Evolutionary conservation across 53 echinoderm and acorn worm species (phyloP), one percentile per base, ranked within the genome.

Genomic region (Astropecten irregularis): DNA sequence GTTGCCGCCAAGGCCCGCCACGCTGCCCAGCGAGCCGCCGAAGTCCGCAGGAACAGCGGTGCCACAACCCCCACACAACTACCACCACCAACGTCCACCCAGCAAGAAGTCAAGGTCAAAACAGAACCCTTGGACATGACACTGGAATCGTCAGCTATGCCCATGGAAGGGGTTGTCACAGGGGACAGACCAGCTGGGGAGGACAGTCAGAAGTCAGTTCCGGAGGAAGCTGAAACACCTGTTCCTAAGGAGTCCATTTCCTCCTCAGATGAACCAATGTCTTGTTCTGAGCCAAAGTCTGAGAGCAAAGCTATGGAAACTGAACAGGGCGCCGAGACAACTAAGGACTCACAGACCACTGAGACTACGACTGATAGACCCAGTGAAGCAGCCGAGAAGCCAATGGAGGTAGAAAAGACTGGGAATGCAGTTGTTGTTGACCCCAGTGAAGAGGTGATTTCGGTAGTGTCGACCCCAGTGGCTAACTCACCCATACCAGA

Each of bases 1-100:
- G 84, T 90, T 16, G 82, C 91, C 39, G 89, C 92, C 46, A 93
- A 93, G 59, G 88, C 88, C 26, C 69, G 84, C 46, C 79, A 79
- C n/a, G 79, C 79, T 36, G 86, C 86, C 26, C 86, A 85, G 52
- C 72, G 76, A 38, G 84, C 82, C 26, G 84, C 83, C 4, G 84
- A 40, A 27, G 84, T 49, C 22, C 71, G 83, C 56, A 83, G 88
- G 73, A 74, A 58, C 83, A 76, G 40, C 53, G 77, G 52, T 58
- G 73, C 40, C 48, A 34, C 66, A 16, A 42, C 91, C 11, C 71
- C 68, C n/a, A 40, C 88, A 9, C n/a, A n/a, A n/a, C n/a, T n/a
- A n/a, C n/a, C n/a, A n/a, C n/a, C n/a, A n/a, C 77, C 84, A 29
- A 84, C 91, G 3, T 34, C 76, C 52, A 86, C 65, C 19, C 49